These are phyloP conservation scores for Hemibagrus wyckioides DNA, from an alignment of 2,113 vertebrate genomes.

Conservation along the genomic window DNA sequence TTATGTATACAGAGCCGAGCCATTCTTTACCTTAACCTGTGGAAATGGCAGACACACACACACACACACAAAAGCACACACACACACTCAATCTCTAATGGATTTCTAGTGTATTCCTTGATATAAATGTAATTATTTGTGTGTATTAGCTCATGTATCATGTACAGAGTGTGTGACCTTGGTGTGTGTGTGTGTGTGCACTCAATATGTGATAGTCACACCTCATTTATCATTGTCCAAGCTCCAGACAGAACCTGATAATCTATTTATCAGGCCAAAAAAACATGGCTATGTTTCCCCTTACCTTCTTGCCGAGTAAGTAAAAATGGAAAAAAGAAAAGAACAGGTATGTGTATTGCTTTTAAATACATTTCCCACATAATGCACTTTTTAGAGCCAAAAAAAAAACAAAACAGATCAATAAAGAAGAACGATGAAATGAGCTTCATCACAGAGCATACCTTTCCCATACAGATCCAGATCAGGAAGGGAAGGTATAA, in stretches of 20 bases:
- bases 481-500: no score
- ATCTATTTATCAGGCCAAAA: slow-evolving; percentile 70
- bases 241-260: slow-evolving; percentile 62
- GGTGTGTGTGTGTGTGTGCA: slow-evolving; percentile 62
- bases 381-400: background rate
- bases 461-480: no score
- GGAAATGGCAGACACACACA: background rate
- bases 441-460: no score
- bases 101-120: slow-evolving; percentile 21
- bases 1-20: background rate
- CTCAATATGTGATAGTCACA: slow-evolving; percentile 58
- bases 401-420: background rate
- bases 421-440: background rate
- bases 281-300: slow-evolving; percentile 63
- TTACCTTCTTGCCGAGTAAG: slow-evolving; percentile 61
- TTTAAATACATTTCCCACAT: background rate
- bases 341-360: background rate
- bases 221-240: slow-evolving; percentile 73
- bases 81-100: background rate
- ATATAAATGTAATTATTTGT: slow-evolving; percentile 32
- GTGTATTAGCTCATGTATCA: slow-evolving; percentile 43
- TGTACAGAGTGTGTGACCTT: slow-evolving; percentile 63
- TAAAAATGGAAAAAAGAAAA: slow-evolving; percentile 37
- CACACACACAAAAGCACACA: background rate
- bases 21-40: slow-evolving; percentile 15